phyloP scores from a whole-genome alignment of 2,797 vertebrate species.

The Coregonus ussuriensis region DNA sequence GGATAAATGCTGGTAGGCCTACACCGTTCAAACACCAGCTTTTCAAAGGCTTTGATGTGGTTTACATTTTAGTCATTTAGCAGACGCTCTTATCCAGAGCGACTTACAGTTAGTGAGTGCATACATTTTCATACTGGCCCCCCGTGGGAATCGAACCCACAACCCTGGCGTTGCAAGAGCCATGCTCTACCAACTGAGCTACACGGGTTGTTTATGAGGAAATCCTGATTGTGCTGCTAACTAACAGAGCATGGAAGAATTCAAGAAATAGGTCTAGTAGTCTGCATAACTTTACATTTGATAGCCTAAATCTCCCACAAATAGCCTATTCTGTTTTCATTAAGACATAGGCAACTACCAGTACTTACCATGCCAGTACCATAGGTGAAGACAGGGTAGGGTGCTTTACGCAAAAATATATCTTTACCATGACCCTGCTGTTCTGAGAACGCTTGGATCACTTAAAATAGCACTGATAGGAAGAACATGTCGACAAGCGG shows the following conservation, averaged over 20 bases:
- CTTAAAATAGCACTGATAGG: constrained; percentile 72
- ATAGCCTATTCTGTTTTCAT: not conserved
- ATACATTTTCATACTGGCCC: no score
- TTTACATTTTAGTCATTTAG: not conserved
- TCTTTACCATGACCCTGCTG: constrained; percentile 61
- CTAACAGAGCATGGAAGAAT: not conserved
- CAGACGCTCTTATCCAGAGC: no score
- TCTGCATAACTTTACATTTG: not conserved
- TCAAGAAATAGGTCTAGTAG: not conserved
- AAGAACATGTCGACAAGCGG: constrained; percentile 64
- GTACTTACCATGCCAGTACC: no score
- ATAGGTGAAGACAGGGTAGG: not conserved
- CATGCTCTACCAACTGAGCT: no score
- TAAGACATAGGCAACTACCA: no score
- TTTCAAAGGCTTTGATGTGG: not conserved
- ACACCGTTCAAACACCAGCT: not conserved
- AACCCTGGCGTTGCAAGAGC: no score
- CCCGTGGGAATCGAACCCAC: no score
- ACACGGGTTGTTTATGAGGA: not conserved
- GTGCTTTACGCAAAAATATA: constrained; percentile 27
- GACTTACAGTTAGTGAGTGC: no score
- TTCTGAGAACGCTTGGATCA: constrained; percentile 63
- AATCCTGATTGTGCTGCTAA: not conserved
- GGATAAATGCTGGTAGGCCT: no score
- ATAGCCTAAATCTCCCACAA: not conserved